phyloP scores from a whole-genome alignment of 2,797 vertebrate genomes.

The Brotula barbata region DNA sequence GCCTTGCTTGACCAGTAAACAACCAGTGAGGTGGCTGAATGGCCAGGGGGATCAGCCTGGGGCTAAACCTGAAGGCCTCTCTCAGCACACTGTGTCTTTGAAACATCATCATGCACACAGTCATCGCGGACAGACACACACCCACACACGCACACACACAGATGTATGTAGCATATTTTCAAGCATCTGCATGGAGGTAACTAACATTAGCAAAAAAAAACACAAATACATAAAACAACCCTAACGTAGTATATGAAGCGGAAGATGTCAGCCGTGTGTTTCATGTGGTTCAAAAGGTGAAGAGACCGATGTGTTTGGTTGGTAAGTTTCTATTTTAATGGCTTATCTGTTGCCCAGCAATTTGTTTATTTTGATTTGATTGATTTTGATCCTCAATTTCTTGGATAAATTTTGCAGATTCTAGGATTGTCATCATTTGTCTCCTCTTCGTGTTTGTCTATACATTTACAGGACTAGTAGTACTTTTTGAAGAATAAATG shows the following conservation, averaged over 20 bases:
- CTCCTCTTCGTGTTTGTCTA: neutral
- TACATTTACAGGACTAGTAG: too few relatives aligned
- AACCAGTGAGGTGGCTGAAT: slow-evolving; percentile 61
- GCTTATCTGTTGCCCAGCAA: slow-evolving; percentile 11
- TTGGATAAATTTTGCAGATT: neutral
- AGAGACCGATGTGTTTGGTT: slow-evolving; percentile 18
- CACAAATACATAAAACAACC: slow-evolving; percentile 3
- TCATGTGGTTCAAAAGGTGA: slow-evolving; percentile 27
- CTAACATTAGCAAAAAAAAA: slow-evolving; percentile 18
- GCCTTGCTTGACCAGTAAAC: slow-evolving; percentile 69
- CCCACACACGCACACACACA: slow-evolving; percentile 69
- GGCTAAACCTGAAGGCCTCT: slow-evolving; percentile 83
- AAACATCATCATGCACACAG: slow-evolving; percentile 52
- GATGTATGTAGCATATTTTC: slow-evolving; percentile 31
- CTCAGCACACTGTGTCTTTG: slow-evolving; percentile 76
- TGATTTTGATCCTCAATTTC: slow-evolving; percentile 2
- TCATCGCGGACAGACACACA: neutral
- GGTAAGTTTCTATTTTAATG: slow-evolving; percentile 18
- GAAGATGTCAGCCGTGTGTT: slow-evolving; percentile 28
- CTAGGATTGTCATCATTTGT: neutral
- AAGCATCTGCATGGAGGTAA: neutral
- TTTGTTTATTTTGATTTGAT: slow-evolving; percentile 11
- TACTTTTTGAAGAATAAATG: too few relatives aligned
- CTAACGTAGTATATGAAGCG: too few relatives aligned
- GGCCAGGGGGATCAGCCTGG: slow-evolving; percentile 69